phyloP scores from a whole-genome alignment of 2,888 invertebrate genomes.

The Phalera bucephala region DNA sequence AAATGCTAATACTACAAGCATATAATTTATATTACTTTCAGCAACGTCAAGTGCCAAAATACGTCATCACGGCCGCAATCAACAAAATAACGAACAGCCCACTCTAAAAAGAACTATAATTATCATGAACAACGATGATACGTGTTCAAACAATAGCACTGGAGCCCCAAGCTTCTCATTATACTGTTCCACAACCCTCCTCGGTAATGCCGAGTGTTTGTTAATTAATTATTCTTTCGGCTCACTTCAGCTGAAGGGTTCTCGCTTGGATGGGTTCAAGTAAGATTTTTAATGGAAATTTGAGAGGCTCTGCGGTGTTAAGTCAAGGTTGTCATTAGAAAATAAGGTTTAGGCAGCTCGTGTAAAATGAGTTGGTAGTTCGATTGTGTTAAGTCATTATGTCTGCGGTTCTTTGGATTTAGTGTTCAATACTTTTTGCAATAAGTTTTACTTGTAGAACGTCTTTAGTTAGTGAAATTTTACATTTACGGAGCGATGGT shows the following conservation, averaged over 20 bases:
- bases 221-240: slow-evolving; percentile 42
- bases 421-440: no score
- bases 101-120: not conserved
- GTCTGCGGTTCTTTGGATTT: no score
- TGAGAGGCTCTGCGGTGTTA: slow-evolving; percentile 5
- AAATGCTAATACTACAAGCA: slow-evolving; percentile 7
- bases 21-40: slow-evolving; percentile 4
- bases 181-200: slow-evolving; percentile 19
- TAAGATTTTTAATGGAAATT: slow-evolving; percentile 15
- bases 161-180: slow-evolving; percentile 21
- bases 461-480: no score
- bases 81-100: not conserved
- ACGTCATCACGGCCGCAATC: not conserved
- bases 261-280: slow-evolving; percentile 16
- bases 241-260: slow-evolving; percentile 19
- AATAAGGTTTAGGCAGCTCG: no score
- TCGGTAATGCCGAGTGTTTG: slow-evolving; percentile 23
- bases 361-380: no score
- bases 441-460: no score
- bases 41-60: not conserved
- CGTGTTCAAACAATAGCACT: slow-evolving; percentile 49
- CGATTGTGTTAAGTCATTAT: no score
- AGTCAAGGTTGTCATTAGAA: not conserved
- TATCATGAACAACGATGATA: slow-evolving; percentile 14
- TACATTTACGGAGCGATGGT: no score